These are phyloP conservation scores for Tribolium castaneum DNA, from an alignment of 1,140 invertebrate genomes.

Conservation along the genomic window DNA sequence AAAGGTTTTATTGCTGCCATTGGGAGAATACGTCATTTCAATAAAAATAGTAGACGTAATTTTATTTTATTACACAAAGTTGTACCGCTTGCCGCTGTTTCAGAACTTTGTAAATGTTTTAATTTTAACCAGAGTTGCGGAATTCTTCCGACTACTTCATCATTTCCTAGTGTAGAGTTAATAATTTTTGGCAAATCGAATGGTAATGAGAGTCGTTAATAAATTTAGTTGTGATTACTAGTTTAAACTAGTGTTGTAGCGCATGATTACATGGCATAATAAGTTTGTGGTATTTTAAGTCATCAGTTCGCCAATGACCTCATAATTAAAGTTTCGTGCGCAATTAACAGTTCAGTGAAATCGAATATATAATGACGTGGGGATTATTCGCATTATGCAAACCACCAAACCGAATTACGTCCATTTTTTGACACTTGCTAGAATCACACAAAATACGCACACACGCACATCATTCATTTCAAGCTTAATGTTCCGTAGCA, in stretches of 20 bases:
- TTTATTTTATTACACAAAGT: neutral
- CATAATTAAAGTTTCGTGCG: neutral
- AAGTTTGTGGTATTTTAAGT: neutral
- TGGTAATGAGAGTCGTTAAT: too few species aligned
- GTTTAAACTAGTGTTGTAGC: neutral
- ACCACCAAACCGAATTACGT: too few species aligned
- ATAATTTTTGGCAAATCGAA: neutral
- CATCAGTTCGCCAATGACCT: neutral
- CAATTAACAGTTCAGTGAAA: neutral
- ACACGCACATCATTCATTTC: slow-evolving; percentile 21
- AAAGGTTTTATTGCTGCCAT: too few species aligned
- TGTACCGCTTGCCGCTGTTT: neutral
- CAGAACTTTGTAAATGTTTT: neutral
- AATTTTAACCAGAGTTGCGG: neutral
- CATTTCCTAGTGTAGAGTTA: neutral
- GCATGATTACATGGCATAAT: neutral
- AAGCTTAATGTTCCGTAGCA: slow-evolving; percentile 22
- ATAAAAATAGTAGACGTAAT: neutral
- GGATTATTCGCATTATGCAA: neutral
- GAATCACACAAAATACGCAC: slow-evolving; percentile 8
- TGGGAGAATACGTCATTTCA: too few species aligned
- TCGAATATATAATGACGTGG: neutral
- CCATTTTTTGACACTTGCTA: neutral
- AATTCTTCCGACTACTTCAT: neutral
- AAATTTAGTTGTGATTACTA: too few species aligned